Base-by-base conservation (phyloP, 1,140 invertebrate species). In the Acromyrmex heyeri region DNA sequence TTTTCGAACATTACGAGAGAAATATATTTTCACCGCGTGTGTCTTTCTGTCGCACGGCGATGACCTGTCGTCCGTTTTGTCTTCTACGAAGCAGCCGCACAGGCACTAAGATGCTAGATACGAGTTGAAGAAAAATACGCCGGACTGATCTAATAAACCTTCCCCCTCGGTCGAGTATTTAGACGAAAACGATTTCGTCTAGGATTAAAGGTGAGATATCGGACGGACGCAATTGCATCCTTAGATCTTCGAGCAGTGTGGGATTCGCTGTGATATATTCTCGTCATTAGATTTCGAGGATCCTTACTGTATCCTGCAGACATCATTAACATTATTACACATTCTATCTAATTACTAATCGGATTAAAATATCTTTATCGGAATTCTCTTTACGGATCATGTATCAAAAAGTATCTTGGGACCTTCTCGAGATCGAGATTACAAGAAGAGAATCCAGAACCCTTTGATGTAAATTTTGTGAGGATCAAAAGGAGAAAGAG, bases 141-240 rank as follows among this genome's bases (percentile, higher is more conserved):
- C 57, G 55, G 55, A 44, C 67, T 73, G 55, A 61, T 75, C 76
- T 62, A 55, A 88, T 82, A 83, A 79, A 73, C 55, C 18, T 59
- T 69, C 34, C 59, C 65, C 65, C 48, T 44, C 53, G 38, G 30
- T 59, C 57, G 81, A 57, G 73, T 55, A 73, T 69, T 69, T 62
- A 57, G 62, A 89, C 72, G 59, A 75, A 79, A 89, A 85, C 88
- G 88, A 90, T 87, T 87, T 89, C 88, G 65, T 69, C 76, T 53
- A 50, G 78, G 88, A 90, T 90, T 89, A 89, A 50, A 89, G 76
- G 88, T 72, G 79, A 82, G 79, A 82, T 73, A 72, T 61, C 67
- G 53, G 18, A 73, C 48, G 30, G 48, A 38, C 55, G 79, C 78
- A 73, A 82, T 82, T 83, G 79, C 79, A 48, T 61, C 48, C 55